Base-by-base conservation (phyloP, 2,113 vertebrate genomes). In the Indicator indicator region DNA sequence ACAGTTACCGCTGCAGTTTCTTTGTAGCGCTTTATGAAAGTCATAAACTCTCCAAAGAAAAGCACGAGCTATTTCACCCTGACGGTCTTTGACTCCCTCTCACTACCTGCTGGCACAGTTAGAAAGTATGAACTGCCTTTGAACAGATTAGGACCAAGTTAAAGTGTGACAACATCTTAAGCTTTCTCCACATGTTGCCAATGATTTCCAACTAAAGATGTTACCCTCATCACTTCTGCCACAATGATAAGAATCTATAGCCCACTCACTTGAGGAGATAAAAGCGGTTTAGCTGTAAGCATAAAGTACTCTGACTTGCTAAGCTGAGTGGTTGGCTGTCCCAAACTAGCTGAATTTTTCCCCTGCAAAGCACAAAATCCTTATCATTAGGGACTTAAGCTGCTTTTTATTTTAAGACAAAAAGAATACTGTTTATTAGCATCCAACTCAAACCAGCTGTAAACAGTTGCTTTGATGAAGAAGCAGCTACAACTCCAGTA, bases 381-480 rank as follows among this genome's bases (percentile, higher is more conserved):
- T 98, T 98, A 98, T 98, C 98, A 98, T 99, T 99, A 98, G 94
- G 90, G 96, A 96, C 94, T 97, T 98, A 97, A 98, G 97, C 98
- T 98, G 97, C 98, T 98, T 98, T 98, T 98, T 98, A 98, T 98
- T 98, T 98, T 96, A 97, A 98, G 97, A 98, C 97, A 98, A 98
- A 98, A 98, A 98, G 97, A 97, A 98, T 98, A 97, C 97, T 98
- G 98, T 98, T 98, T 98, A 98, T 96, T 97, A 96, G 96, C 96
- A 97, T 97, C 97, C 97, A 97, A 98, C 97, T 97, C 97, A 98
- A 98, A 98, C 98, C 98, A 99, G 98, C 99, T 99, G 99, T 98
- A 99, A 99, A 98, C 98, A 98, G 98, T 98, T 97, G 98, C 99
- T 99, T 99, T 99, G 98, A 99, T 99, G 98, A 98, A 97, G 97